phyloP scores from a whole-genome alignment of 23 tunicate species.

The Styela clava region DNA sequence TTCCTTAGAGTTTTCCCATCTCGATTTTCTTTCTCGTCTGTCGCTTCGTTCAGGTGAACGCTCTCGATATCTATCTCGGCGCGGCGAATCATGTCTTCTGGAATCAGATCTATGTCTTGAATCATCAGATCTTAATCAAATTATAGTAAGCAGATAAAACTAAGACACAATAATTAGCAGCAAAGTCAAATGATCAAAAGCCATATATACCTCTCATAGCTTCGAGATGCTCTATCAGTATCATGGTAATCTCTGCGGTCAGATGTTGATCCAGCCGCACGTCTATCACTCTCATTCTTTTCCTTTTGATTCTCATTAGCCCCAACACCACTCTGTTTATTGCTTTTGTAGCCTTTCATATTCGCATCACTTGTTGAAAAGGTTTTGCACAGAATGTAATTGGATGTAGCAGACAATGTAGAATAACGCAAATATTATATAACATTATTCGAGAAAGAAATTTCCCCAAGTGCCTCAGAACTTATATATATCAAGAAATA shows the following conservation, averaged over 20 bases:
- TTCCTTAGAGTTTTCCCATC: background rate
- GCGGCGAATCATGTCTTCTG: background rate
- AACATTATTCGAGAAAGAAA: no score
- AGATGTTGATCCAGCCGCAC: background rate
- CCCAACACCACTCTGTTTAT: slow-evolving; percentile 19
- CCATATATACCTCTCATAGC: background rate
- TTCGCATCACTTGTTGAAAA: slow-evolving; percentile 28
- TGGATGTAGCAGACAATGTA: no score
- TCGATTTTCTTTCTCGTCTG: background rate
- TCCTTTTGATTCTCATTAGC: slow-evolving; percentile 31
- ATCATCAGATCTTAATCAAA: background rate
- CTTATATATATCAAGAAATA: no score
- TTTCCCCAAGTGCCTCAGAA: no score
- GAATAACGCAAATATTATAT: no score
- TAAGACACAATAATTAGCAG: no score
- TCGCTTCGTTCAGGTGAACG: background rate
- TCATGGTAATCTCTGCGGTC: background rate
- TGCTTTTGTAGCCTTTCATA: slow-evolving; percentile 26
- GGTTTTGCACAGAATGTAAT: no score
- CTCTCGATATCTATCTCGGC: background rate
- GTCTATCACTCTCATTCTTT: slow-evolving; percentile 5
- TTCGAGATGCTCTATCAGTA: background rate
- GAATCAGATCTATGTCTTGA: background rate
- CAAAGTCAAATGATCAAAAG: no score
- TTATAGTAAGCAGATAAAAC: no score